These are phyloP conservation scores for Forficula auricularia DNA, from an alignment of 1,140 invertebrate species.

Conservation along the genomic window DNA sequence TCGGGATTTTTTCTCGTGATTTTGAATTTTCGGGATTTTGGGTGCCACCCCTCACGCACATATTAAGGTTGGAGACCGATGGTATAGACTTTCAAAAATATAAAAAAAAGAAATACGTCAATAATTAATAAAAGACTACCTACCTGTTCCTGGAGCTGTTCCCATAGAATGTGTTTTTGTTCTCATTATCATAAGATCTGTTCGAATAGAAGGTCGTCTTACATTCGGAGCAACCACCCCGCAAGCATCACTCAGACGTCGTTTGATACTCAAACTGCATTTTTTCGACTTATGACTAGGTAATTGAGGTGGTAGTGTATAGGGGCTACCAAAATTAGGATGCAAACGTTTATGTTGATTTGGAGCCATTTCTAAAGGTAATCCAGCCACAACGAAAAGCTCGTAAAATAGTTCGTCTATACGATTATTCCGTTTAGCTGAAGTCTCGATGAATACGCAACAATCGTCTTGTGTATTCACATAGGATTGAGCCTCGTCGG, in stretches of 20 bases:
- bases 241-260: conserved; percentile 62
- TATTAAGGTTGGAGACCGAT: no score
- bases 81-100: no score
- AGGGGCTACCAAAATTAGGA: conserved; percentile 46
- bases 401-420: conserved; percentile 68
- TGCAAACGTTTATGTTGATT: conserved; percentile 61
- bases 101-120: no score
- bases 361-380: conserved; percentile 74
- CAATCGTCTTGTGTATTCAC: conserved; percentile 48
- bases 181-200: conserved; percentile 68
- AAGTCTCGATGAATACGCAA: conserved; percentile 64
- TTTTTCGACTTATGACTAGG: conserved; percentile 46
- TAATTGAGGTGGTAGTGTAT: conserved; percentile 39
- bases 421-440: conserved; percentile 57
- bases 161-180: conserved; percentile 38
- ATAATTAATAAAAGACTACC: no score
- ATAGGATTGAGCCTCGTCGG: conserved; percentile 49
- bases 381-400: conserved; percentile 56
- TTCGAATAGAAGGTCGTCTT: conserved; percentile 61
- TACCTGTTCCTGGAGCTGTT: background rate
- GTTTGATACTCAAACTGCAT: conserved; percentile 56
- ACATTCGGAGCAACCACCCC: conserved; percentile 71
- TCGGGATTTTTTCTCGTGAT: no score
- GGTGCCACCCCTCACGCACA: no score
- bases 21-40: no score